Evolutionary conservation across 2,888 invertebrate species (phyloP), one percentile per base, ranked within the genome.

Genomic region (Synergus gifuensis): DNA sequence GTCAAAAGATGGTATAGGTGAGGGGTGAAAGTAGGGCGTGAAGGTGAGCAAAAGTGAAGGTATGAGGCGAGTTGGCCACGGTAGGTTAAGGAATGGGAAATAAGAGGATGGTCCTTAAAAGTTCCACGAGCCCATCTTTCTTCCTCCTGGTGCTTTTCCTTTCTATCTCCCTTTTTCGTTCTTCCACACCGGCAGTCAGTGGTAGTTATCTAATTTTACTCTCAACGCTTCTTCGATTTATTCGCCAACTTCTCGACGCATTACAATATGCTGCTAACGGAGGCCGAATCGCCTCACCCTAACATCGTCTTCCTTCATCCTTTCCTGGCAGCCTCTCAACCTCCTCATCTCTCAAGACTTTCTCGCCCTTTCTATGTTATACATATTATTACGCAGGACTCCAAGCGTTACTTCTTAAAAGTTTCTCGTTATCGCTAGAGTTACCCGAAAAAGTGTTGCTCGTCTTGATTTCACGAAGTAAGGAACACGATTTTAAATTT

Each of bases 221-320:
- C 91, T 91, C 91, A 92, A 91, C 92, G 91, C 92, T 92, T 91
- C 90, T 92, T 92, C 92, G 92, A 92, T 92, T 92, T 92, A 92
- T 92, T 91, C 91, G 89, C 91, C 89, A 92, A 92, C 91, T 92
- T 92, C 88, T 90, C 89, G 90, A 88, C 90, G 90, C 91, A 91
- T 92, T 92, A 92, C 92, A 92, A 92, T 92, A 92, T 92, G 92
- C 92, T 89, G 87, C 89, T 89, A 88, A 89, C 89, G 87, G 88
- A 86, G 87, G 83, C 84, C 84, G 86, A 86, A 89, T 89, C 86
- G 77, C 76, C 81, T 81, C 85, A 78, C 76, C 62, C 79, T 69
- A 66, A 79, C 76, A 76, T 58, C 77, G 60, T 64, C 76, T 64
- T 80, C 82, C 28, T 76, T 80, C 81, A 76, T 60, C 58, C 64